Evolutionary conservation across 2,113 vertebrate genomes (phyloP), one percentile per base, ranked within the genome.

Genomic region (Antechinus flavipes): DNA sequence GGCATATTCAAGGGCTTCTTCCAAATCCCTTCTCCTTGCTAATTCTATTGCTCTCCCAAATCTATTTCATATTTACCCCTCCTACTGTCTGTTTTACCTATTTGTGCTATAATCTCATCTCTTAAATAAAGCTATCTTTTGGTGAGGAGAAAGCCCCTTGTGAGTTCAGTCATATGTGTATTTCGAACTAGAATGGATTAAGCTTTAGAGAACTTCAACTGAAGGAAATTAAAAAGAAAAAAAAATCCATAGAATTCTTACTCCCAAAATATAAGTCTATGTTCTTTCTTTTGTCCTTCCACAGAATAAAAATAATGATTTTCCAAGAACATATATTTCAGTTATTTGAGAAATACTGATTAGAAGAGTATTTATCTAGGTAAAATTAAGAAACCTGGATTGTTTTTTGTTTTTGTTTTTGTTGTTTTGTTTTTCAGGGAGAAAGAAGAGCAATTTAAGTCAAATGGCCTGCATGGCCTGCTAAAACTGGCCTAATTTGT

Each of bases 391-490:
- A 91, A 55, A 68, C 2, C 2, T 91, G 8, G 0, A 0, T 30
- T 22, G 4, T 19, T 90, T 55, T 49, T 5, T 49, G 47, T 49
- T 49, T 49, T 49, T 49, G 47, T 49, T 49, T 49, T 49, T 3
- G 4, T 49, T 49, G 8, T 49, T 6, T 49, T 49, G 49, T 49
- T 54, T 5, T 52, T 52, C 9, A 24, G 23, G 1, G 0, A 10
- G 35, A 30, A 6, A 90, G 56, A 10, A 55, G 93, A n/a, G 35
- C 90, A 49, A 24, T 23, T 8, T 76, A 49, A 90, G 30, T 68
- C 16, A 35, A 76, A 4, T n/a, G n/a, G n/a, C 5, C 27, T 0
- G 5, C 8, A 8, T 52, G 54, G 0, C 1, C 2, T 11, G 2
- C 0, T 23, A 2, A 1, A 90, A 53, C 0, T 26, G 30, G 35